Evolutionary conservation across 2,797 vertebrate species (phyloP).

Genomic region (Mormyrus hasselquistii): DNA sequence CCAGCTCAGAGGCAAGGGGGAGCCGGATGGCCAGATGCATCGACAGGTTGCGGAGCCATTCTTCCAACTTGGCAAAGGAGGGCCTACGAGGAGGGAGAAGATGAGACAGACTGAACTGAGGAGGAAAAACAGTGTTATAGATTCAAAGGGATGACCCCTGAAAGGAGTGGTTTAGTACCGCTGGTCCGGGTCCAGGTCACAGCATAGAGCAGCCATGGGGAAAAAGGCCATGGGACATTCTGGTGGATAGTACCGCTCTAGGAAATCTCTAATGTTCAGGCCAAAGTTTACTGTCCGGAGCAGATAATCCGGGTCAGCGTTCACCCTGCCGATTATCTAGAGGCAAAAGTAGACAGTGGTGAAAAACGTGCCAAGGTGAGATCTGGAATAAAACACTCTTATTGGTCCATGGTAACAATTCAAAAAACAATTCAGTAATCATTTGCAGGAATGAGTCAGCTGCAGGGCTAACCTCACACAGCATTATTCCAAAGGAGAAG

Average conservation of each 20-base stretch:
- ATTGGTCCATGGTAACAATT: neutral
- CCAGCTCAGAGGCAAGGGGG: constrained; percentile 78
- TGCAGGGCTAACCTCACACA: constrained; percentile 78
- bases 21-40: constrained; percentile 83
- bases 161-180: constrained; percentile 55
- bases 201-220: constrained; percentile 80
- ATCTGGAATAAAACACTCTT: neutral
- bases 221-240: constrained; percentile 81
- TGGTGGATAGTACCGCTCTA: constrained; percentile 74
- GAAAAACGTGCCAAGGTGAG: neutral
- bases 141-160: neutral
- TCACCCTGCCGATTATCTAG: constrained; percentile 91
- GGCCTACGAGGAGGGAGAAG: constrained; percentile 56
- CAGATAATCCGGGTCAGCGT: constrained; percentile 87
- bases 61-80: constrained; percentile 78
- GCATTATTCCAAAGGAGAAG: constrained; percentile 93
- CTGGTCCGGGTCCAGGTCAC: constrained; percentile 83
- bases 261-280: constrained; percentile 76
- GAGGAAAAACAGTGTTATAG: neutral
- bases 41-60: constrained; percentile 80
- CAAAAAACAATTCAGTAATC: neutral
- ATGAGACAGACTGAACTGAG: neutral
- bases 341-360: neutral
- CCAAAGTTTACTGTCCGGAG: constrained; percentile 88
- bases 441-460: no score